phyloP scores from a whole-genome alignment of 2,113 vertebrate species.

The Chaetodon trifascialis region DNA sequence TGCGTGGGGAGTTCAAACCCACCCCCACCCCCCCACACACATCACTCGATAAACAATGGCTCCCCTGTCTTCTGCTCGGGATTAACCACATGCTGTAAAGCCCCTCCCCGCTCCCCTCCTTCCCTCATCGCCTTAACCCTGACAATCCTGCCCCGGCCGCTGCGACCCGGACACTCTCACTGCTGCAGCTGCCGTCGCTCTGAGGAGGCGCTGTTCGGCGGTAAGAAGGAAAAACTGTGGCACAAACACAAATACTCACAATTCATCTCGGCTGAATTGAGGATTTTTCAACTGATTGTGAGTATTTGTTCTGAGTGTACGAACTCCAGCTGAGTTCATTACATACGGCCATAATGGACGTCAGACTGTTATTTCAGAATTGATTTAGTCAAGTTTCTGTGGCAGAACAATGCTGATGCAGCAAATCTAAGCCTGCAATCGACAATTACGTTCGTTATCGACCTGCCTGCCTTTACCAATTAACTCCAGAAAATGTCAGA shows the following conservation, averaged over 20 bases:
- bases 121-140: conserved; percentile 59
- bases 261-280: neutral
- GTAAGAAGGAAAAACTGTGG: neutral
- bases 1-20: conserved; percentile 28
- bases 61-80: conserved; percentile 76
- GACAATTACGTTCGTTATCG: neutral
- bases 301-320: neutral
- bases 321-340: neutral
- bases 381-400: too few relatives aligned
- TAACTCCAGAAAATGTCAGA: too few relatives aligned
- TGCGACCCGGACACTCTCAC: conserved; percentile 20
- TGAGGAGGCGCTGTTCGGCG: neutral
- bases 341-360: neutral
- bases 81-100: conserved; percentile 78
- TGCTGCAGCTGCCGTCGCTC: conserved; percentile 65
- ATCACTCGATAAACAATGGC: conserved; percentile 77
- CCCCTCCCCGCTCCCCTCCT: conserved; percentile 19
- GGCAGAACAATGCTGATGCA: too few relatives aligned
- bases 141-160: conserved; percentile 57
- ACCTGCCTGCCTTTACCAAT: neutral
- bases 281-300: neutral
- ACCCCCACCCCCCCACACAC: conserved; percentile 28
- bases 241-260: neutral
- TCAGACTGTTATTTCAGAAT: neutral
- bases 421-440: neutral